Percentiles rank a stretch among this genome's conserved stretches.
Conservation (phyloP, 2,797 vertebrate genomes). For the Chrosomus eos region DNA sequence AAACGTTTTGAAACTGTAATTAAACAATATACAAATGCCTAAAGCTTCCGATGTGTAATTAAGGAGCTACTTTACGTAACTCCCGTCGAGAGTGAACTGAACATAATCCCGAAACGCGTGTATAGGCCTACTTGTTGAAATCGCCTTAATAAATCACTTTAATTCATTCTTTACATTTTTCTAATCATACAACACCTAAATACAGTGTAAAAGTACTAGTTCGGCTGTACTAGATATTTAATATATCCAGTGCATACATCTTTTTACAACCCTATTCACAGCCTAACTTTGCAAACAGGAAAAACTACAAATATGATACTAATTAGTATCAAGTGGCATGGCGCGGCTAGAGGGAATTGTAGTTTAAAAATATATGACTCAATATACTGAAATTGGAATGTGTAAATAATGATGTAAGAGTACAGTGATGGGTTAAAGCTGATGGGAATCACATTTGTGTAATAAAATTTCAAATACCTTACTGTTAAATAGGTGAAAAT, state of each 20-base stretch:
- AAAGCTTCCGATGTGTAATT: neutral
- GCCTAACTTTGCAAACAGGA: neutral
- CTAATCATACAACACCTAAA: neutral
- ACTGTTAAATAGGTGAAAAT: neutral
- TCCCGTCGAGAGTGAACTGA: too few species aligned
- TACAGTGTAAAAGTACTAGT: neutral
- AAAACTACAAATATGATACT: conserved; percentile 7
- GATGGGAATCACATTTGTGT: conserved; percentile 5
- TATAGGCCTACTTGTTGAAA: too few species aligned
- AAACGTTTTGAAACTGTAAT: neutral
- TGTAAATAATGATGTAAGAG: neutral
- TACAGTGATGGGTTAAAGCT: neutral
- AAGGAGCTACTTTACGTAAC: too few species aligned
- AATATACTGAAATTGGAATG: neutral
- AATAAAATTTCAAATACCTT: conserved; percentile 6
- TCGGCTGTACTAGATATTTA: neutral
- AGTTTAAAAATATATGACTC: conserved; percentile 9
- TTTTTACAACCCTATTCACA: neutral
- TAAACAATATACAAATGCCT: neutral
- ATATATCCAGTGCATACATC: neutral
- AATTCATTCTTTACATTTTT: neutral
- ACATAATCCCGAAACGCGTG: too few species aligned
- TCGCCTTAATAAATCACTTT: too few species aligned
- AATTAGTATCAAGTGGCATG: neutral
- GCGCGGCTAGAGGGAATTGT: conserved; percentile 4